These are phyloP conservation scores for Gopherus flavomarginatus DNA, from an alignment of 2,113 vertebrate species.

Conservation along the genomic window DNA sequence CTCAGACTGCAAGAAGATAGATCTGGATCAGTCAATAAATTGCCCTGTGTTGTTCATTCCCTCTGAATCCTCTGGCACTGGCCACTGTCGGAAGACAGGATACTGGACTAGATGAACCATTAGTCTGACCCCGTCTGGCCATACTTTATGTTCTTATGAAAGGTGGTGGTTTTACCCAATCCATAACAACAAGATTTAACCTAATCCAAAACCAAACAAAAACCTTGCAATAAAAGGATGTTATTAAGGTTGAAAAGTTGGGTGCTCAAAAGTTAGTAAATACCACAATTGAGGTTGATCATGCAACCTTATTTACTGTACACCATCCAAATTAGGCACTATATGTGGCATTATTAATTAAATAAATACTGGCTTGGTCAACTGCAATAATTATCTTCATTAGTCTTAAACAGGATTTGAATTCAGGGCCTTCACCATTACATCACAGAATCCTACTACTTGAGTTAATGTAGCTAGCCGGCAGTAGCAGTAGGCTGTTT, in stretches of 20 bases:
- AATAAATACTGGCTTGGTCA: not conserved
- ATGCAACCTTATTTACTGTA: not conserved
- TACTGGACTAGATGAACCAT: no score
- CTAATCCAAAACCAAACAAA: not conserved
- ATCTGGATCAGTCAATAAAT: no score
- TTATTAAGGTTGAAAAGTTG: not conserved
- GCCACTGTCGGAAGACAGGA: no score
- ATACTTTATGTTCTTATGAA: no score
- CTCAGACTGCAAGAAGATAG: no score
- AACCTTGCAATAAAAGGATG: not conserved
- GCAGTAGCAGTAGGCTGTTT: not conserved
- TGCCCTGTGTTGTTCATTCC: no score
- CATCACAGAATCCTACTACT: constrained; percentile 12
- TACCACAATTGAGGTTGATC: not conserved
- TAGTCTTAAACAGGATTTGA: not conserved
- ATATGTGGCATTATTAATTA: constrained; percentile 21
- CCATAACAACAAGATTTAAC: no score
- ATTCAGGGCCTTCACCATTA: not conserved
- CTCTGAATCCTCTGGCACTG: no score
- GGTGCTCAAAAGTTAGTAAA: not conserved
- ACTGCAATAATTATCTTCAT: not conserved
- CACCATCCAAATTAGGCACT: not conserved
- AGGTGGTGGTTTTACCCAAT: no score
- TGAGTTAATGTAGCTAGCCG: not conserved
- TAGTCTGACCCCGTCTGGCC: no score